Evolutionary conservation across 2,113 vertebrate species (phyloP).

Genomic region (Tachycineta bicolor): DNA sequence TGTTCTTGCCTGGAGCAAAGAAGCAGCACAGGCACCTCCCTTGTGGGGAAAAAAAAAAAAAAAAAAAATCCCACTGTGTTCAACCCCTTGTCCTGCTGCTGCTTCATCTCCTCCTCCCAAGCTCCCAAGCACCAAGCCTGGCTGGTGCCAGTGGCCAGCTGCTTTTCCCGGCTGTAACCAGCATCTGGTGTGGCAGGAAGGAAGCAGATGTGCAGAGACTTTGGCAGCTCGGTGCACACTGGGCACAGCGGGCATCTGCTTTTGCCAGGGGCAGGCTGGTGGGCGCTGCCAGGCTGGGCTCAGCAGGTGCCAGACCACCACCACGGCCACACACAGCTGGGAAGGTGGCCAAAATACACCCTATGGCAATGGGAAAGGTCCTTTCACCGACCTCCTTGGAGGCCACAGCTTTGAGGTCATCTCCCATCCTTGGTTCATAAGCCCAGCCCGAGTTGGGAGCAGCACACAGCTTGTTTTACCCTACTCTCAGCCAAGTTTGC

Average conservation of each 20-base stretch:
- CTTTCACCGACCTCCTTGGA: neutral
- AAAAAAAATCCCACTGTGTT: neutral
- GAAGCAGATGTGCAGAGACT: neutral
- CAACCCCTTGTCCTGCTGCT: neutral
- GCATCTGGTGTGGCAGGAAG: neutral
- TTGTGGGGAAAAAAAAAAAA: neutral
- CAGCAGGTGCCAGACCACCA: fast-evolving
- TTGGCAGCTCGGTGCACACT: neutral
- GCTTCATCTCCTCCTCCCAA: neutral
- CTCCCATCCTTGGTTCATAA: neutral
- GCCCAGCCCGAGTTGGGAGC: neutral
- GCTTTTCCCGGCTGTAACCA: neutral
- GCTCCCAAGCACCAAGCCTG: neutral
- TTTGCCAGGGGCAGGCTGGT: neutral
- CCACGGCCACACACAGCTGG: fast-evolving
- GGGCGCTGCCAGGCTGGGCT: neutral
- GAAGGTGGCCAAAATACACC: fast-evolving
- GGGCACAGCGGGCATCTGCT: fast-evolving
- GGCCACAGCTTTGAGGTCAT: neutral
- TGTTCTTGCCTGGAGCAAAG: neutral
- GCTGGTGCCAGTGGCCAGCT: neutral
- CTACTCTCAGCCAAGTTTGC: neutral
- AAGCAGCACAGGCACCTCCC: neutral
- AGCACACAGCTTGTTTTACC: neutral
- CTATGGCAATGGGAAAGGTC: neutral